These are phyloP conservation scores for Halcyon leucocephala DNA, from an alignment of 2,797 vertebrate genomes.

Conservation along the genomic window DNA sequence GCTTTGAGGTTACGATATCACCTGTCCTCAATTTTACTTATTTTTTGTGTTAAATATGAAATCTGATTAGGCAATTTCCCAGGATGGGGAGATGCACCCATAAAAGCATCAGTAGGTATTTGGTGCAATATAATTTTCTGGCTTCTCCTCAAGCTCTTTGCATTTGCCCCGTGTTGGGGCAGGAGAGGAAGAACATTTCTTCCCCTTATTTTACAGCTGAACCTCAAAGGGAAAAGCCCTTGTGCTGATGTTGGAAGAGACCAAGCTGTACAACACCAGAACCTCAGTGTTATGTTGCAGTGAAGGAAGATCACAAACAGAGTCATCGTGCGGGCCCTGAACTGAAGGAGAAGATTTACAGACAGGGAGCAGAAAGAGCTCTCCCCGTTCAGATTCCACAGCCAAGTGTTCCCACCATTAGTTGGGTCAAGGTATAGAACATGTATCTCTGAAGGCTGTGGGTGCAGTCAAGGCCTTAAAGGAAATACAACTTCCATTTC, in stretches of 20 bases:
- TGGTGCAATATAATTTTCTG: neutral
- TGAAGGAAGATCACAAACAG: neutral
- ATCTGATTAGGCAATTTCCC: neutral
- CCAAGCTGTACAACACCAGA: neutral
- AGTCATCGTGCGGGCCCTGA: neutral
- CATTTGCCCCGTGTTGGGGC: neutral
- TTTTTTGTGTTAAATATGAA: neutral
- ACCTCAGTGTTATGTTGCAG: neutral
- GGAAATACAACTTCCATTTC: neutral
- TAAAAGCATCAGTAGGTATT: neutral
- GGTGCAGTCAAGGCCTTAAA: neutral
- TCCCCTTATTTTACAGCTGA: neutral
- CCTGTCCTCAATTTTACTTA: neutral
- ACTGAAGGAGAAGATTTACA: neutral
- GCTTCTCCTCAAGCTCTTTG: neutral
- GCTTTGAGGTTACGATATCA: neutral
- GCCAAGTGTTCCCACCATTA: neutral
- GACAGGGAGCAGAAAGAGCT: neutral
- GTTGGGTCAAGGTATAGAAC: neutral
- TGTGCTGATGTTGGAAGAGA: neutral
- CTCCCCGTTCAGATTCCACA: neutral
- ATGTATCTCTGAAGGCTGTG: neutral
- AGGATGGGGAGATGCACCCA: neutral
- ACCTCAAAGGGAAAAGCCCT: neutral
- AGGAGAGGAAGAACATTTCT: neutral